Percentiles rank a stretch among this genome's conserved stretches.
phyloP scores from a whole-genome alignment of 2,888 invertebrate species.

The Hipparchia semele region DNA sequence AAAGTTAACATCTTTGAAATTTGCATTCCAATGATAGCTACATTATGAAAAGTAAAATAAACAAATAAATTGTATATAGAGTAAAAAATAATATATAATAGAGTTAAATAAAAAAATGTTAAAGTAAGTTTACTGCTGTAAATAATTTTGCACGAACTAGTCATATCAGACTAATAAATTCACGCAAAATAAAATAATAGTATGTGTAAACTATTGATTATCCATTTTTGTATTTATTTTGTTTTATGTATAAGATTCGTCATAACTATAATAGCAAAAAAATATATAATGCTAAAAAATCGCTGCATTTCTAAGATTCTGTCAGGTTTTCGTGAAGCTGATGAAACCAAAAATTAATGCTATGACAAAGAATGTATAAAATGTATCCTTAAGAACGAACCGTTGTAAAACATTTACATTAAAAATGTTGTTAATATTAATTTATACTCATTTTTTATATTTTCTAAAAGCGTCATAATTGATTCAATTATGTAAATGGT shows the following conservation, averaged over 20 bases:
- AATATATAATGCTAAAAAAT: too few relatives aligned
- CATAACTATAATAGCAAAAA: neutral
- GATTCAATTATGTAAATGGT: constrained; percentile 46
- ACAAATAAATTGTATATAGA: constrained; percentile 35
- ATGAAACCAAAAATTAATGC: too few relatives aligned
- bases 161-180: constrained; percentile 42
- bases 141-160: constrained; percentile 47
- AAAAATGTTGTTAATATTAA: too few relatives aligned
- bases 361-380: too few relatives aligned
- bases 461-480: constrained; percentile 11
- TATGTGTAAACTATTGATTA: neutral
- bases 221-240: neutral
- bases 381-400: too few relatives aligned
- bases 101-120: constrained; percentile 28
- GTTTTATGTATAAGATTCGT: neutral
- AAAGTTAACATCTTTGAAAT: neutral
- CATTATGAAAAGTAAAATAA: constrained; percentile 5
- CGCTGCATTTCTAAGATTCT: too few relatives aligned
- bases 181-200: neutral
- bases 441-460: constrained; percentile 9
- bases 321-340: too few relatives aligned
- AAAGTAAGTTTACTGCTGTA: constrained; percentile 41
- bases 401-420: too few relatives aligned
- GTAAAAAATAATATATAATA: constrained; percentile 26
- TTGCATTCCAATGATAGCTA: constrained; percentile 30